These are phyloP conservation scores for Anseranas semipalmata DNA, from an alignment of 2,113 vertebrate species.

Conservation along the genomic window DNA sequence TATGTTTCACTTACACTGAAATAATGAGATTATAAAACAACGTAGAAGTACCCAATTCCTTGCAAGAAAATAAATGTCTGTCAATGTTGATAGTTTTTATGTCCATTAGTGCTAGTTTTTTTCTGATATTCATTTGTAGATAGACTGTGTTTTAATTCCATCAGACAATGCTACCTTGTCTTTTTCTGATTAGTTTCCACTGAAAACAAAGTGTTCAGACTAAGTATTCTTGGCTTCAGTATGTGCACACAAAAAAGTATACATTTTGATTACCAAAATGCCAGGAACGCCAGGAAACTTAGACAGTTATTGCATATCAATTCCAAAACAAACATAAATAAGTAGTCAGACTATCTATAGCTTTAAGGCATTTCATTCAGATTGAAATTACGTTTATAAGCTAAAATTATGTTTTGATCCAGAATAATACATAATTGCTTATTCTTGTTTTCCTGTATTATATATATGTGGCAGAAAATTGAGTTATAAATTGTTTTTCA, in stretches of 20 bases:
- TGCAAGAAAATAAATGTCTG: neutral
- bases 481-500: neutral
- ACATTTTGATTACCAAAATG: neutral
- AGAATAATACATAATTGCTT: neutral
- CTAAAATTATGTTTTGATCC: neutral
- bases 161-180: neutral
- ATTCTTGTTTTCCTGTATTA: neutral
- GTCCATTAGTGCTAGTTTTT: neutral
- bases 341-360: neutral
- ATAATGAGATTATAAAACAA: neutral
- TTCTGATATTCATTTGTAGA: neutral
- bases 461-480: rapidly evolving
- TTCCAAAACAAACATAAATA: neutral
- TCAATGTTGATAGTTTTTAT: neutral
- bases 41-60: neutral
- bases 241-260: neutral
- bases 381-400: neutral
- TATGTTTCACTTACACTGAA: neutral
- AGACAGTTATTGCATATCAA: neutral
- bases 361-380: neutral
- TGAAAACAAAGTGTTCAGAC: neutral
- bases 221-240: neutral
- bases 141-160: neutral
- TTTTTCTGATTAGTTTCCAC: neutral
- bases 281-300: neutral